Evolutionary conservation across 2,113 vertebrate species (phyloP).

Genomic region (Chaetura pelagica): DNA sequence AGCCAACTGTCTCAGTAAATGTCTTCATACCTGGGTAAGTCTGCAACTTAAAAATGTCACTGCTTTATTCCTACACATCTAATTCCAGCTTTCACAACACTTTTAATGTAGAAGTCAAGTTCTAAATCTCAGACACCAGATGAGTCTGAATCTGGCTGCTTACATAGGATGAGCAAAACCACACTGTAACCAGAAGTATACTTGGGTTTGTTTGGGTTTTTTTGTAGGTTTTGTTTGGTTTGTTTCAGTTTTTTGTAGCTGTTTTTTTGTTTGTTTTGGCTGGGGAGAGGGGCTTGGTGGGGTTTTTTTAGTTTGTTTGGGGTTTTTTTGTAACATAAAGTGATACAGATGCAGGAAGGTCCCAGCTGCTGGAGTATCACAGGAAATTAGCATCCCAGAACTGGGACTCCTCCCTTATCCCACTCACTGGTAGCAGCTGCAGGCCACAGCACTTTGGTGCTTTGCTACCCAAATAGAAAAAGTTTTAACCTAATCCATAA

Average conservation of each 20-base stretch:
- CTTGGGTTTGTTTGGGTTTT: not conserved
- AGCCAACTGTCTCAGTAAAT: not conserved
- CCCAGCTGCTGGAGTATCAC: not conserved
- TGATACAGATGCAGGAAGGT: not conserved
- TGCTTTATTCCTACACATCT: not conserved
- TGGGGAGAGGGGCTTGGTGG: too few species aligned
- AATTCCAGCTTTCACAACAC: not conserved
- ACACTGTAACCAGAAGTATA: not conserved
- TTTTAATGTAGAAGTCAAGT: not conserved
- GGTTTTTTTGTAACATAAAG: not conserved
- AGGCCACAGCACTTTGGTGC: not conserved
- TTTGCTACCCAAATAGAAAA: not conserved
- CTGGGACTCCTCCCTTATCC: not conserved
- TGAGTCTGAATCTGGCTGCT: not conserved
- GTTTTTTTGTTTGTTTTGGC: too few species aligned
- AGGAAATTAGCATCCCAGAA: not conserved
- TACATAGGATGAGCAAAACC: not conserved
- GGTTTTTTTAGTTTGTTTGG: not conserved
- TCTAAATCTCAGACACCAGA: not conserved
- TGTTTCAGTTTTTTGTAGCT: not conserved
- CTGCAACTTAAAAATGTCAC: not conserved
- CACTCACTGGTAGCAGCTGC: not conserved
- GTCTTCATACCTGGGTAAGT: not conserved
- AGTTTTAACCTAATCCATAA: not conserved
- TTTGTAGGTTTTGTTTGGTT: not conserved